A percentile compares a stretch with the other conserved stretches of the same genome.
Evolutionary conservation across 2,113 vertebrate genomes (phyloP).

Genomic region (Sterrhoptilus dennistouni): DNA sequence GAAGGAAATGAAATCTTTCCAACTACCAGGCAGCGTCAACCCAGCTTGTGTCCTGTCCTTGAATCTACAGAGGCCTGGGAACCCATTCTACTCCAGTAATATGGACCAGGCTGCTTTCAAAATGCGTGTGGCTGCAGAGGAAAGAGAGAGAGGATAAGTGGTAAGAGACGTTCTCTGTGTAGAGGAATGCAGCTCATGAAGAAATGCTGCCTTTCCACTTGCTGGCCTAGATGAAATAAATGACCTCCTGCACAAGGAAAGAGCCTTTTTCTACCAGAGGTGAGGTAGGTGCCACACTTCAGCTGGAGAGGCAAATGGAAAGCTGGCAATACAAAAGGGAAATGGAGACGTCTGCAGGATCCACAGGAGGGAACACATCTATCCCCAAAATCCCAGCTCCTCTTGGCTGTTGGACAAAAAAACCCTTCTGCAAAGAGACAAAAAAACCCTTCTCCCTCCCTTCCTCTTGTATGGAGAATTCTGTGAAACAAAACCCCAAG

Average conservation of each 20-base stretch:
- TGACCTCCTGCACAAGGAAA: neutral
- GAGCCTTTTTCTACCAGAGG: neutral
- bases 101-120: neutral
- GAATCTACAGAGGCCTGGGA: neutral
- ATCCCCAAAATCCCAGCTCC: neutral
- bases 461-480: neutral
- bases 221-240: neutral
- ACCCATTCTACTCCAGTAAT: neutral
- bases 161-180: neutral
- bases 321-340: neutral
- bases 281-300: neutral
- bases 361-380: neutral
- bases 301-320: neutral
- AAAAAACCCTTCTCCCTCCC: neutral
- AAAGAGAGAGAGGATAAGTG: neutral
- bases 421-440: neutral
- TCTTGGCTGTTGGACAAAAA: neutral
- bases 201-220: neutral
- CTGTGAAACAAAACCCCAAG: neutral
- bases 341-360: neutral
- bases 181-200: neutral
- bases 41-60: neutral
- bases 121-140: neutral
- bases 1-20: neutral
- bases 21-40: neutral